Base-by-base conservation (phyloP, 2,888 invertebrate genomes). In the Zaprionus obscuricornis region DNA sequence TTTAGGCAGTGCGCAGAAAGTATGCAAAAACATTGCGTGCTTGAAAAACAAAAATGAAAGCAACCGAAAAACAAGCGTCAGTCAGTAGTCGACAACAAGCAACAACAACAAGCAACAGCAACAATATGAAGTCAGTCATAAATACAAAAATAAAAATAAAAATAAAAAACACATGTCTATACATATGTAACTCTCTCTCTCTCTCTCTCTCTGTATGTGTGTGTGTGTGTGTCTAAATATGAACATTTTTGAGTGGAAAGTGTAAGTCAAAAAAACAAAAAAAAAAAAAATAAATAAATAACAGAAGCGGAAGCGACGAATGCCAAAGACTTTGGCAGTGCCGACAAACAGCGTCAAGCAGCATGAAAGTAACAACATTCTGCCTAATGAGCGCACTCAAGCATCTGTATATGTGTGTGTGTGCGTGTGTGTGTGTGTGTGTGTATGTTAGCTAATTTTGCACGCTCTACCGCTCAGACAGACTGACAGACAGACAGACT, bases 331-430 rank as follows among this genome's bases (percentile, higher is more conserved):
- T 69, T 56, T 29, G 36, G 65, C n/a, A n/a, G n/a, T n/a, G n/a
- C n/a, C n/a, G n/a, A n/a, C n/a, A n/a, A 56, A 52, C 81, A 65
- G 59, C 57, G 20, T 17, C 81, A 60, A 73, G 66, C 56, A 59
- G 59, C 77, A 62, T 76, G 82, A 77, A 81, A 70, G 82, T 62
- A 74, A 77, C 74, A 70, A 70, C 64, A 65, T 64, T 73, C 51
- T 49, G 62, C 65, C 82, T 81, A 84, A 84, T 84, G 82, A 81
- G 82, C 60, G 70, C 81, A 76, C 45, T 77, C 73, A 64, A 60
- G 64, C 75, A 64, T 63, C 57, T 46, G 55, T 52, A 47, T 37
- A 43, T 13, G 45, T 29, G 45, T 20, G 40, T n/a, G 17, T 31
- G 36, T 6, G 11, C 18, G 42, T n/a, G 20, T 24, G 39, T 20